Percentiles rank a stretch among this genome's conserved stretches.
phyloP scores from a whole-genome alignment of 2,797 vertebrate genomes.

The Emydoidea blandingii region DNA sequence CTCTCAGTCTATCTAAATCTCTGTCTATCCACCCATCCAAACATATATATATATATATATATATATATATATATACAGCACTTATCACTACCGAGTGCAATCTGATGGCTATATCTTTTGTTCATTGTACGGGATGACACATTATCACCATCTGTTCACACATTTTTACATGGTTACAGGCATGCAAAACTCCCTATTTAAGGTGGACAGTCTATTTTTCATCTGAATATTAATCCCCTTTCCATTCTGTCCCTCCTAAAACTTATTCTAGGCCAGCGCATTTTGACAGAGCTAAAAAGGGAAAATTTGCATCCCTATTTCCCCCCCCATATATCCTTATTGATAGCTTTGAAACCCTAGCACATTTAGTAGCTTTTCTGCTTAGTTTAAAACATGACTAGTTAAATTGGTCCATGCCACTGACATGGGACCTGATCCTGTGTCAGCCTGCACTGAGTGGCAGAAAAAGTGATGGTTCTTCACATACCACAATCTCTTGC shows the following conservation, averaged over 20 bases:
- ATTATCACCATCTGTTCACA: not conserved
- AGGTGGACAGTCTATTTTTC: not conserved
- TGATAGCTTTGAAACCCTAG: not conserved
- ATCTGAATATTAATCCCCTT: accelerated
- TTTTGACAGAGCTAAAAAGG: not conserved
- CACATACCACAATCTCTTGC: not conserved
- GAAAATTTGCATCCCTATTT: not conserved
- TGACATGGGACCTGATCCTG: not conserved
- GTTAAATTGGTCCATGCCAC: not conserved
- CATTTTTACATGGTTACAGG: not conserved
- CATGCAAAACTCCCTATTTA: not conserved
- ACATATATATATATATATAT: not conserved
- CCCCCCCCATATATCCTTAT: not conserved
- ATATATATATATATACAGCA: not conserved
- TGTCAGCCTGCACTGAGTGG: accelerated
- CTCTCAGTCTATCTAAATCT: not conserved
- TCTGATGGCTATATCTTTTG: not conserved
- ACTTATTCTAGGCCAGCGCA: accelerated
- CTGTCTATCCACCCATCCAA: not conserved
- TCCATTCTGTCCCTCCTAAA: slow-evolving; percentile 9
- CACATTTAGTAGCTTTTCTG: not conserved
- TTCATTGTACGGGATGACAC: not conserved
- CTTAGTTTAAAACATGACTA: not conserved
- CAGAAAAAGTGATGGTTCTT: not conserved
- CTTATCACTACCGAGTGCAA: not conserved